phyloP scores from a whole-genome alignment of 2,888 invertebrate genomes.

The Anthoptus insignis region DNA sequence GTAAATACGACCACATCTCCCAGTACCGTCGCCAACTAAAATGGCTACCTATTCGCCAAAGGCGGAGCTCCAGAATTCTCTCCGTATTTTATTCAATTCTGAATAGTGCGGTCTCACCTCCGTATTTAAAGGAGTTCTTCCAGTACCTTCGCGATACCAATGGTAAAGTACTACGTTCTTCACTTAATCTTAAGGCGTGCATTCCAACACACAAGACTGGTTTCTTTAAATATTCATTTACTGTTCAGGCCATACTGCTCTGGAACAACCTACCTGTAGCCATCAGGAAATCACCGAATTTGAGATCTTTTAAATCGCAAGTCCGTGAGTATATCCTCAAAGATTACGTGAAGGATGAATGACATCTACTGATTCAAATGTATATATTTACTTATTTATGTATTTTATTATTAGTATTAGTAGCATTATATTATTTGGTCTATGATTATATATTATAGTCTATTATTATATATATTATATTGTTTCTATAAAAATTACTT shows the following conservation, averaged over 20 bases:
- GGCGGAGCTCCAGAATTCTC: slow-evolving; percentile 1
- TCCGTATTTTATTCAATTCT: not conserved
- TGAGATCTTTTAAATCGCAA: not conserved
- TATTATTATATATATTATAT: no score
- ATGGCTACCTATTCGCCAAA: slow-evolving; percentile 7
- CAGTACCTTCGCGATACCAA: not conserved
- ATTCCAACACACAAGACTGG: not conserved
- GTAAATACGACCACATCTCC: slow-evolving; percentile 6
- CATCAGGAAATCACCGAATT: not conserved
- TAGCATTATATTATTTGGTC: no score
- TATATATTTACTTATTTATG: no score
- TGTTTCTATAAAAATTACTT: no score
- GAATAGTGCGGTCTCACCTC: slow-evolving; percentile 1
- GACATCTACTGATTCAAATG: no score
- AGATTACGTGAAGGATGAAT: no score
- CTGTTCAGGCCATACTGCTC: not conserved
- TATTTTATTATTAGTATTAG: no score
- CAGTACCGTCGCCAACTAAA: not conserved
- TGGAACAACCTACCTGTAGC: not conserved
- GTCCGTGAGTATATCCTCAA: not conserved
- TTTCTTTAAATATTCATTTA: not conserved
- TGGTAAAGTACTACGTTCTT: not conserved
- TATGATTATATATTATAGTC: no score
- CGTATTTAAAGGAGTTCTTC: not conserved
- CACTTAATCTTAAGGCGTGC: not conserved